Conservation (phyloP, 2,888 invertebrate species). For the Polydrusus tereticollis region DNA sequence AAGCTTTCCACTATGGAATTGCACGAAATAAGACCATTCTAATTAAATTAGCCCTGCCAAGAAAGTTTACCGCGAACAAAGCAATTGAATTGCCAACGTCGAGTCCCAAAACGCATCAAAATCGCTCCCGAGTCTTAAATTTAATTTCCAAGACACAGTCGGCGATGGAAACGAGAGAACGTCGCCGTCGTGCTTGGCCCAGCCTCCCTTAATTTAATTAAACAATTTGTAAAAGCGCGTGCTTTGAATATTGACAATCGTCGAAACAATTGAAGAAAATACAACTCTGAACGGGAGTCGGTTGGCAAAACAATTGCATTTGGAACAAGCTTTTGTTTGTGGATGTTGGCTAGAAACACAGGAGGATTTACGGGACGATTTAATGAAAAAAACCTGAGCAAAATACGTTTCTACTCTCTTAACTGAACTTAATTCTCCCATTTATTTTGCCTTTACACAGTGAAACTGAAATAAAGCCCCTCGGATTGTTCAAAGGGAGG, state of each 20-base stretch:
- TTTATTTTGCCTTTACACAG: constrained; percentile 23
- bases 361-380: too few relatives aligned
- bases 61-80: constrained; percentile 49
- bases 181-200: constrained; percentile 47
- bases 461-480: constrained; percentile 21
- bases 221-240: constrained; percentile 68
- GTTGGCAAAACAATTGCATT: constrained; percentile 9
- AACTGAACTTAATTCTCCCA: neutral
- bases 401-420: neutral
- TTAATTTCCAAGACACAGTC: constrained; percentile 57
- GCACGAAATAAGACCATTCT: constrained; percentile 44
- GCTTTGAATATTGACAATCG: constrained; percentile 61
- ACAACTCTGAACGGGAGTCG: constrained; percentile 22
- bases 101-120: constrained; percentile 49
- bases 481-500: constrained; percentile 61
- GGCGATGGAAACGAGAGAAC: constrained; percentile 49
- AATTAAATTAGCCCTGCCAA: constrained; percentile 45
- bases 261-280: constrained; percentile 45
- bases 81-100: constrained; percentile 46
- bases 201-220: constrained; percentile 64
- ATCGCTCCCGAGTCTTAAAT: constrained; percentile 49
- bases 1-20: neutral
- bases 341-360: too few relatives aligned
- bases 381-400: too few relatives aligned
- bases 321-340: neutral